These are phyloP conservation scores for Pygoscelis antarcticus DNA, from an alignment of 2,113 vertebrate species.

Conservation along the genomic window DNA sequence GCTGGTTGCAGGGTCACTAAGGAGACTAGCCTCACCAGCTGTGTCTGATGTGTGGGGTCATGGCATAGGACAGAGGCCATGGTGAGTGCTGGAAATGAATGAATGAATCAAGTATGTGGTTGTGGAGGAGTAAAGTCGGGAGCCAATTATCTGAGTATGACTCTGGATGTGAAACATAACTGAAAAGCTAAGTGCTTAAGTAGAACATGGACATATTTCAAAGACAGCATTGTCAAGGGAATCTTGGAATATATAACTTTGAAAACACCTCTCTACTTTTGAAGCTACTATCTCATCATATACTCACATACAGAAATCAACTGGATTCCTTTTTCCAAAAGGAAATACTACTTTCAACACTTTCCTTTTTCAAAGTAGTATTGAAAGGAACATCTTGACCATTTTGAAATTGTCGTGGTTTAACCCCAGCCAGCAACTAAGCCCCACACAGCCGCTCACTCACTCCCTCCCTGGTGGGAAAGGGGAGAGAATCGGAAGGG, in stretches of 20 bases:
- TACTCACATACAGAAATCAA: not conserved
- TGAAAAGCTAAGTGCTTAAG: not conserved
- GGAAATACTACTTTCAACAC: not conserved
- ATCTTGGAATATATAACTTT: not conserved
- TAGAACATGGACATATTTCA: not conserved
- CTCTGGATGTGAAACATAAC: not conserved
- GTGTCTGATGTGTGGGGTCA: not conserved
- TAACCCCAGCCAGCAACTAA: no score
- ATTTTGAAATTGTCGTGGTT: not conserved
- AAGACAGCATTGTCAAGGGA: not conserved
- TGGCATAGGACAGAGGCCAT: not conserved
- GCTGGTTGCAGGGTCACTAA: not conserved
- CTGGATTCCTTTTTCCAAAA: not conserved
- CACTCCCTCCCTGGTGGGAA: no score
- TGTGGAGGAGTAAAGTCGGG: not conserved
- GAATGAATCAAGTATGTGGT: not conserved
- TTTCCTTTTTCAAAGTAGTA: not conserved
- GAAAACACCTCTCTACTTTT: not conserved
- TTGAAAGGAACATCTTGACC: not conserved
- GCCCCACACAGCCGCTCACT: no score
- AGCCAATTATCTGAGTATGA: not conserved
- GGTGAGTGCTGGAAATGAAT: not conserved
- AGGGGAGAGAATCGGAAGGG: no score
- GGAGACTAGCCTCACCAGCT: not conserved
- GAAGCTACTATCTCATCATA: not conserved